These are phyloP conservation scores for Sebastes iracundus DNA, from an alignment of 2,797 vertebrate genomes.

Conservation along the genomic window DNA sequence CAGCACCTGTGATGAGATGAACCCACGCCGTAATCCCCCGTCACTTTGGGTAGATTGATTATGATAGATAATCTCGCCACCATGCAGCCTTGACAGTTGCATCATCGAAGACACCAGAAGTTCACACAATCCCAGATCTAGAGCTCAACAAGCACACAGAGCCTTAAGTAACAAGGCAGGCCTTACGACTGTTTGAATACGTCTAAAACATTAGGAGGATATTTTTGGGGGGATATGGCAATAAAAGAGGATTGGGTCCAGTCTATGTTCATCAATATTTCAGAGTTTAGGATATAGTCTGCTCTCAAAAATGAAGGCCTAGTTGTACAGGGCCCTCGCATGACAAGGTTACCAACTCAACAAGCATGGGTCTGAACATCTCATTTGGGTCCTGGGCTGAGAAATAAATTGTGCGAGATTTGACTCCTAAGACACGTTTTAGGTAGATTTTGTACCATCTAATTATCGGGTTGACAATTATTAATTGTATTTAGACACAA, in stretches of 20 bases:
- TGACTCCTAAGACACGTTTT: conserved; percentile 41
- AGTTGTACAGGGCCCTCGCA: background rate
- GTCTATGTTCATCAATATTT: background rate
- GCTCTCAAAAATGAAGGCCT: background rate
- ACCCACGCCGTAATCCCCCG: conserved; percentile 17
- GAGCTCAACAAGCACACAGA: conserved; percentile 14
- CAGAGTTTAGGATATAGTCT: background rate
- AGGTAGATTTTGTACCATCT: conserved; percentile 88
- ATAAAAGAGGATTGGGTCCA: background rate
- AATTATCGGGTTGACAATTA: conserved; percentile 83
- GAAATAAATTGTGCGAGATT: conserved; percentile 7
- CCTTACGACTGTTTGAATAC: background rate
- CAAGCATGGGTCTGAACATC: conserved; percentile 10
- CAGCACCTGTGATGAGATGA: conserved; percentile 54
- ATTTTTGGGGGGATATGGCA: background rate
- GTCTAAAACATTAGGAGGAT: background rate
- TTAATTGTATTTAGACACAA: conserved; percentile 86
- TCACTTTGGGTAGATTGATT: conserved; percentile 43
- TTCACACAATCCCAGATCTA: conserved; percentile 9
- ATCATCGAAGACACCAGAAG: conserved; percentile 19
- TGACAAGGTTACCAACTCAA: background rate
- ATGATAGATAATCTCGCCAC: conserved; percentile 29
- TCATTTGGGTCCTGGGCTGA: conserved; percentile 45
- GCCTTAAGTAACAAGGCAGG: conserved; percentile 30
- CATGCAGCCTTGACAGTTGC: conserved; percentile 15